These are phyloP conservation scores for Chiroxiphia lanceolata DNA, from an alignment of 2,797 vertebrate genomes.

Conservation along the genomic window DNA sequence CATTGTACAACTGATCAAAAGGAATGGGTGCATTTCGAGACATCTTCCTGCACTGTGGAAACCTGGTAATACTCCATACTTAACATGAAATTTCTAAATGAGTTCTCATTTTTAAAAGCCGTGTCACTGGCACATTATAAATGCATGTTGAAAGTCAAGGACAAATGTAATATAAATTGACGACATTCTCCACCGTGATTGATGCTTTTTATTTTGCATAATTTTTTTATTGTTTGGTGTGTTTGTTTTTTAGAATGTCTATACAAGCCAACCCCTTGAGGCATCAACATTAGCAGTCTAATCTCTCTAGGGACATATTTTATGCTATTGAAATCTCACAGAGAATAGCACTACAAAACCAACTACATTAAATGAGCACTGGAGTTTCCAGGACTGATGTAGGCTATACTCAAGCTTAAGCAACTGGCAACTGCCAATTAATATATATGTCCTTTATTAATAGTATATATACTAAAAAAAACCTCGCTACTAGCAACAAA, in stretches of 20 bases:
- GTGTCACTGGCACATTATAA: background rate
- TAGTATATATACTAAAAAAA: background rate
- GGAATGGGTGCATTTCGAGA: background rate
- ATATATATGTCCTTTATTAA: background rate
- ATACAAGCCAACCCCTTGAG: conserved; percentile 20
- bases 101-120: conserved; percentile 3
- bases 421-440: background rate
- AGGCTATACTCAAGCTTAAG: background rate
- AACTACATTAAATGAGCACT: background rate
- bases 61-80: background rate
- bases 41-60: background rate
- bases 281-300: background rate
- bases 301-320: conserved; percentile 28
- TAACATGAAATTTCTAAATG: background rate
- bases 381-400: background rate
- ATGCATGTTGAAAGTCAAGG: conserved; percentile 15
- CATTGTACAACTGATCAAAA: background rate
- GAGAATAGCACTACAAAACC: background rate
- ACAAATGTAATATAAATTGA: background rate
- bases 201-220: conserved; percentile 27
- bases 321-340: background rate
- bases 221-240: conserved; percentile 39
- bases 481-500: background rate
- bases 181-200: background rate
- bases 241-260: background rate